A percentile compares a stretch with the other conserved stretches of the same genome.
Conservation (phyloP, 2,113 vertebrate genomes). For the Pantherophis guttatus region DNA sequence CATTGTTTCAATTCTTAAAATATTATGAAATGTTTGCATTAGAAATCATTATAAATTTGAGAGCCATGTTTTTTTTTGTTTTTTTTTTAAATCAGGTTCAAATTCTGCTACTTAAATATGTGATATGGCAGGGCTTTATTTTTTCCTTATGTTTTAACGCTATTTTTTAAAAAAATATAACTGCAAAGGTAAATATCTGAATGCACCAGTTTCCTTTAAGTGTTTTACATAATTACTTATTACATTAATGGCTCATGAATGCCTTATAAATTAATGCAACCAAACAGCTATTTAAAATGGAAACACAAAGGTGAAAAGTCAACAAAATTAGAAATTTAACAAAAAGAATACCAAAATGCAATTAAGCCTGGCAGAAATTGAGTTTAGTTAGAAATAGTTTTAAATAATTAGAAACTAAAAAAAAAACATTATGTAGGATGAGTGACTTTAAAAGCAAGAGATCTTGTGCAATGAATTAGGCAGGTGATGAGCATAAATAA, state of each 20-base stretch:
- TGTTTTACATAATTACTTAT: slow-evolving; percentile 43
- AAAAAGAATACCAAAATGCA: slow-evolving; percentile 61
- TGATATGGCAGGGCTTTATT: slow-evolving; percentile 41
- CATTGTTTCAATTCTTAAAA: slow-evolving; percentile 53
- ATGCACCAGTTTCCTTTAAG: slow-evolving; percentile 21
- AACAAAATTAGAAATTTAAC: slow-evolving; percentile 21
- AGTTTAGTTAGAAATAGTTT: slow-evolving; percentile 66
- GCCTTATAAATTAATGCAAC: slow-evolving; percentile 55
- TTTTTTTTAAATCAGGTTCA: slow-evolving; percentile 43
- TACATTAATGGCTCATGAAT: slow-evolving; percentile 51
- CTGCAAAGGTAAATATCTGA: slow-evolving; percentile 56
- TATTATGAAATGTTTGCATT: slow-evolving; percentile 51
- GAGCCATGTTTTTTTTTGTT: slow-evolving; percentile 39
- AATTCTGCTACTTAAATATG: slow-evolving; percentile 41
- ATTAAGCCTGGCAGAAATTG: slow-evolving; percentile 74
- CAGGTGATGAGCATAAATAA: slow-evolving; percentile 65
- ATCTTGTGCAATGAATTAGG: slow-evolving; percentile 80
- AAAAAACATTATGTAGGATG: slow-evolving; percentile 65
- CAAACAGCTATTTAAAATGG: slow-evolving; percentile 23
- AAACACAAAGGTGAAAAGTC: slow-evolving; percentile 28
- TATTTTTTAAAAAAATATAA: slow-evolving; percentile 31
- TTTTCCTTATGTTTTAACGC: slow-evolving; percentile 22
- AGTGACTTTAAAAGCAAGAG: slow-evolving; percentile 73
- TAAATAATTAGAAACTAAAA: slow-evolving; percentile 65
- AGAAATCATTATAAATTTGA: slow-evolving; percentile 13